A percentile compares a stretch with the other conserved stretches of the same genome.
These are phyloP conservation scores for Lepidochrysops patricia DNA, from an alignment of 2,888 invertebrate genomes.

Conservation along the genomic window DNA sequence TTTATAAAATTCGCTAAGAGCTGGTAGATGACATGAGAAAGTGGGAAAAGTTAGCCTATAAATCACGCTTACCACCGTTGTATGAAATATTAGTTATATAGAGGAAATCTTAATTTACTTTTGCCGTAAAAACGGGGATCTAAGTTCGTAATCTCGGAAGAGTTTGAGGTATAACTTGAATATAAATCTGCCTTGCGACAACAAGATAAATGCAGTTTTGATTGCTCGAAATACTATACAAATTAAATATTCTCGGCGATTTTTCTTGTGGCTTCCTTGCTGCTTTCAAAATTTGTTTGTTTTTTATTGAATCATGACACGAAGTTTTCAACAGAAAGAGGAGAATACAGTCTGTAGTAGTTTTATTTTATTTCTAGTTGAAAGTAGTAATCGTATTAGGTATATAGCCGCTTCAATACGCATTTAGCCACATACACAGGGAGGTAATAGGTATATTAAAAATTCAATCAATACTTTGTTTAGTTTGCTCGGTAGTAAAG, in stretches of 20 bases:
- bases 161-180: conserved; percentile 46
- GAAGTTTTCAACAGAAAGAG: neutral
- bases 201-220: conserved; percentile 24
- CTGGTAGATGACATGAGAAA: conserved; percentile 67
- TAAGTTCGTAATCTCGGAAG: conserved; percentile 57
- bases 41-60: conserved; percentile 63
- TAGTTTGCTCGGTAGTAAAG: no score
- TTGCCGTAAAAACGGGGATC: conserved; percentile 52
- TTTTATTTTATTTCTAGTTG: no score
- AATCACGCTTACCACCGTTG: conserved; percentile 62
- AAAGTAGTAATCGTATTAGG: no score
- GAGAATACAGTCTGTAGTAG: no score
- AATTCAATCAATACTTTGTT: no score
- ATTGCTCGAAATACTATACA: conserved; percentile 11
- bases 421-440: no score
- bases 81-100: conserved; percentile 62
- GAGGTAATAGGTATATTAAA: no score
- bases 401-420: no score
- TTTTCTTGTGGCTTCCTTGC: neutral
- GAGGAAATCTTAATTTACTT: conserved; percentile 68
- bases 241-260: conserved; percentile 4
- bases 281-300: neutral
- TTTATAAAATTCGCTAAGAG: conserved; percentile 37
- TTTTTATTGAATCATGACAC: neutral
- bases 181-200: conserved; percentile 35